phyloP scores from a whole-genome alignment of 2,797 vertebrate species.

The Pachyuromys duprasi region DNA sequence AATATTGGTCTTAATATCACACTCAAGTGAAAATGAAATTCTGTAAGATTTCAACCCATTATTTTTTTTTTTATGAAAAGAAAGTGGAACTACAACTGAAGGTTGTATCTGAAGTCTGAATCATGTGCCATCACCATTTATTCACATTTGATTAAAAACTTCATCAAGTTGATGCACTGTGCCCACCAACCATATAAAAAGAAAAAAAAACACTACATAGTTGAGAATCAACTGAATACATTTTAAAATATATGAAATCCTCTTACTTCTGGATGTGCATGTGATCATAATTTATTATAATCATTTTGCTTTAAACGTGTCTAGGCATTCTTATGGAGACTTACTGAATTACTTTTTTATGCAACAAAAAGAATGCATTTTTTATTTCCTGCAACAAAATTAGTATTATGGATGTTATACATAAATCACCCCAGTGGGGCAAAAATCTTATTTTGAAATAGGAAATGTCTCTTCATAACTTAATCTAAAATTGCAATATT shows the following conservation, averaged over 20 bases:
- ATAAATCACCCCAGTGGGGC: constrained; percentile 46
- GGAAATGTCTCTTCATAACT: constrained; percentile 40
- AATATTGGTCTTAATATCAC: not conserved
- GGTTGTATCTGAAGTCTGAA: not conserved
- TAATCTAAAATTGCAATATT: constrained; percentile 12
- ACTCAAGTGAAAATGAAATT: not conserved
- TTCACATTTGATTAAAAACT: not conserved
- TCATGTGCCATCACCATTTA: not conserved
- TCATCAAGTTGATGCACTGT: constrained; percentile 22
- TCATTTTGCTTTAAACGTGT: constrained; percentile 49
- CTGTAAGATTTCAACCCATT: constrained; percentile 29
- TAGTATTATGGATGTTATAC: constrained; percentile 8
- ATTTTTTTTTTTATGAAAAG: constrained; percentile 50
- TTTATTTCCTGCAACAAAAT: constrained; percentile 53
- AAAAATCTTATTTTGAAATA: constrained; percentile 32
- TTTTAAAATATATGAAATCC: constrained; percentile 46
- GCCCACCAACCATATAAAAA: constrained; percentile 25
- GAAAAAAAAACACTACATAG: not conserved
- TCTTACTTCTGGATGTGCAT: constrained; percentile 51
- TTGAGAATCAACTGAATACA: constrained; percentile 31
- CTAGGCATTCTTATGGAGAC: constrained; percentile 19
- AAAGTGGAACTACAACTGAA: constrained; percentile 35
- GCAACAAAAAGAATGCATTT: constrained; percentile 37
- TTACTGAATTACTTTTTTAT: constrained; percentile 32
- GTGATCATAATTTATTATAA: constrained; percentile 12